Evolutionary conservation across 2,797 vertebrate genomes (phyloP).

Genomic region (Tadarida brasiliensis): DNA sequence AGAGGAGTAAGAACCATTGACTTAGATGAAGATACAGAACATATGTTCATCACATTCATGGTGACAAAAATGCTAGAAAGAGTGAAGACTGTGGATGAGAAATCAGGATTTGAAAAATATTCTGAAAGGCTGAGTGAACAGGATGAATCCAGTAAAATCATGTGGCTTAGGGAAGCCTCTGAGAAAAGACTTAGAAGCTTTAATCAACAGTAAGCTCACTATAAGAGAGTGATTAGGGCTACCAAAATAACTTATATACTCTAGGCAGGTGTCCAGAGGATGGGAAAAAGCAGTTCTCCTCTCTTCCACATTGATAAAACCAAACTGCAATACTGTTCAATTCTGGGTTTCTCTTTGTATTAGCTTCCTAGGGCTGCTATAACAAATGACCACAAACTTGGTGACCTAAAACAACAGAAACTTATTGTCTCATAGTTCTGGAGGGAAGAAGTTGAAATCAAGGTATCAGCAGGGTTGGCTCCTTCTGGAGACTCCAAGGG

Average conservation of each 20-base stretch:
- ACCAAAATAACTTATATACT: background rate
- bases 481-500: background rate
- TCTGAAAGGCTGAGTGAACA: constrained; percentile 13
- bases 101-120: background rate
- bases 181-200: background rate
- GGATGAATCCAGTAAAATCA: background rate
- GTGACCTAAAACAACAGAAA: constrained; percentile 17
- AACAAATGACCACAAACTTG: background rate
- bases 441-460: background rate
- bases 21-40: background rate
- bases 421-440: background rate
- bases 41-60: background rate
- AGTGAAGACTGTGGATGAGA: background rate
- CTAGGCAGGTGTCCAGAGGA: background rate
- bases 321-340: background rate
- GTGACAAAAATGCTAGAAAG: background rate
- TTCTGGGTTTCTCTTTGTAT: background rate
- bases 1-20: constrained; percentile 11
- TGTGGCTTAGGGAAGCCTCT: background rate
- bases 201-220: background rate
- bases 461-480: background rate
- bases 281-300: background rate
- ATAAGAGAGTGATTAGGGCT: background rate
- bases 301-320: background rate
- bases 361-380: background rate